A percentile compares a stretch with the other conserved stretches of the same genome.
phyloP scores from a whole-genome alignment of 2,888 invertebrate genomes.

The Brachyptera risi region DNA sequence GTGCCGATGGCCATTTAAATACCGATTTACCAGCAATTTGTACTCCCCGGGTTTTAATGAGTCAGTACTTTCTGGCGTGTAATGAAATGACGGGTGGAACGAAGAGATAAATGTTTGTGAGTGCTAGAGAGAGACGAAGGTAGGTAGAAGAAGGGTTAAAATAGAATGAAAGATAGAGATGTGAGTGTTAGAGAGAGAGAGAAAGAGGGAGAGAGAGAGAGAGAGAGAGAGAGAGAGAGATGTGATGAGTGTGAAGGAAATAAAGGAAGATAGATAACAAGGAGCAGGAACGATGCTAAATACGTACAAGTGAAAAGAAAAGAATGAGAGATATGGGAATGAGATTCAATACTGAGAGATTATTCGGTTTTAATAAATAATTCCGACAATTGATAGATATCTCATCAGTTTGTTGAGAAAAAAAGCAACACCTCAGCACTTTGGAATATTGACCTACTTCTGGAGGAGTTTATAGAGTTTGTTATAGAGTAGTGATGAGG shows the following conservation, averaged over 20 bases:
- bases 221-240: background rate
- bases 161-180: background rate
- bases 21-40: background rate
- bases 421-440: too few species aligned
- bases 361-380: too few species aligned
- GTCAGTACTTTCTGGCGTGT: background rate
- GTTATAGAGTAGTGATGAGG: too few species aligned
- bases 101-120: background rate
- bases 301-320: too few species aligned
- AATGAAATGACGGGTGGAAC: background rate
- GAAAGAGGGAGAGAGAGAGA: background rate
- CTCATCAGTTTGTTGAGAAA: too few species aligned
- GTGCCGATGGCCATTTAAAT: background rate
- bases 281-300: background rate
- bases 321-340: too few species aligned
- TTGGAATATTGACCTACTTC: too few species aligned
- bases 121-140: background rate
- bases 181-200: too few species aligned
- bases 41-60: background rate
- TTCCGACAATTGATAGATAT: too few species aligned
- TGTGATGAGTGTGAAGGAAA: background rate
- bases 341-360: too few species aligned
- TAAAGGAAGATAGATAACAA: constrained; percentile 6
- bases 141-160: background rate
- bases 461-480: too few species aligned